These are phyloP conservation scores for Hafferia zeledoni DNA, from an alignment of 2,797 vertebrate genomes.

Conservation along the genomic window DNA sequence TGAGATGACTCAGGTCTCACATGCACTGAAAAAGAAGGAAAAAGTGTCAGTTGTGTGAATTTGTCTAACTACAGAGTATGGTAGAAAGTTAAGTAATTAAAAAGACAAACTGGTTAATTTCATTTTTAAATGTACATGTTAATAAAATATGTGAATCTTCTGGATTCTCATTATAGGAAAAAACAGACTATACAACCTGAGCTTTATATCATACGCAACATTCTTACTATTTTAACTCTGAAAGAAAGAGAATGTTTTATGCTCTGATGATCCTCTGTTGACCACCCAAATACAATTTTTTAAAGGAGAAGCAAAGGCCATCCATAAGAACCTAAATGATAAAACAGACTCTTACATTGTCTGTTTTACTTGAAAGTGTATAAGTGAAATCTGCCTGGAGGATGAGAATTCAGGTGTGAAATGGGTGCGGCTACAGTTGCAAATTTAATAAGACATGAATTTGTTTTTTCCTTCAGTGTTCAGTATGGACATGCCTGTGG, in stretches of 20 bases:
- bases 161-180: background rate
- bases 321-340: constrained; percentile 11
- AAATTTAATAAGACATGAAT: constrained; percentile 69
- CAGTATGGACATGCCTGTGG: constrained; percentile 71
- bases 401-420: constrained; percentile 76
- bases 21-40: background rate
- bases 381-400: constrained; percentile 55
- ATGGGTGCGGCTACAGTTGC: constrained; percentile 71
- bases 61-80: background rate
- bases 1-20: background rate
- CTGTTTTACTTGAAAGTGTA: background rate
- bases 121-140: background rate
- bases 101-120: background rate
- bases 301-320: constrained; percentile 8
- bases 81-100: background rate
- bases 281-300: background rate
- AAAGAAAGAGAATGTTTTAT: background rate
- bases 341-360: constrained; percentile 27
- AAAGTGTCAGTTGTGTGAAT: background rate
- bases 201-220: background rate
- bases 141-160: background rate
- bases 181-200: background rate
- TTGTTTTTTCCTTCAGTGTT: constrained; percentile 60
- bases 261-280: background rate
- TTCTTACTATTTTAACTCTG: background rate